phyloP scores from a whole-genome alignment of 2,113 vertebrate genomes.

The Xiphophorus couchianus region DNA sequence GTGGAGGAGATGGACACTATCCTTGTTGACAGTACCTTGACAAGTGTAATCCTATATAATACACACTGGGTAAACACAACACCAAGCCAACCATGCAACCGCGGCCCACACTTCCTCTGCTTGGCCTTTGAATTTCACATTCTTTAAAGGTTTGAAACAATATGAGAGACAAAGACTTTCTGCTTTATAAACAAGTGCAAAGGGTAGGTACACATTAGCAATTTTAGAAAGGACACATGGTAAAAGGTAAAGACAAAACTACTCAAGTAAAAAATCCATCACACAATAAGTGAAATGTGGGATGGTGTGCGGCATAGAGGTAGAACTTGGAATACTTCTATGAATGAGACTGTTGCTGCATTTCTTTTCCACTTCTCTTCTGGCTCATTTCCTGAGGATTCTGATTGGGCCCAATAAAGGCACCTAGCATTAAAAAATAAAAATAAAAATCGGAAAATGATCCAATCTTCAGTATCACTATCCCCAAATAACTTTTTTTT shows the following conservation, averaged over 20 bases:
- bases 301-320: background rate
- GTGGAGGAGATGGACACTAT: constrained; percentile 80
- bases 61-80: constrained; percentile 78
- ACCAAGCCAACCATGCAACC: constrained; percentile 73
- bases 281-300: background rate
- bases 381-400: too few species aligned
- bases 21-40: constrained; percentile 84
- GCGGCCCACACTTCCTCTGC: constrained; percentile 71
- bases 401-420: too few species aligned
- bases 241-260: constrained; percentile 43
- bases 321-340: background rate
- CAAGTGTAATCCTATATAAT: constrained; percentile 80
- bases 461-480: too few species aligned
- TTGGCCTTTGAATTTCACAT: constrained; percentile 70
- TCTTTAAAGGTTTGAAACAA: constrained; percentile 69
- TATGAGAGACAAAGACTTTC: constrained; percentile 58
- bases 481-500: too few species aligned
- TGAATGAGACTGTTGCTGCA: background rate
- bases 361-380: too few species aligned
- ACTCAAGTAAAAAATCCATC: constrained; percentile 46
- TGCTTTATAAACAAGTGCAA: constrained; percentile 70
- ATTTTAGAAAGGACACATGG: constrained; percentile 34
- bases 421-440: too few species aligned
- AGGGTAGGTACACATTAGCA: constrained; percentile 38
- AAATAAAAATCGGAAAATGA: too few species aligned